phyloP scores from a whole-genome alignment of 37 sponge, comb jelly and placozoan species.

The Dysidea cf. avara region DNA sequence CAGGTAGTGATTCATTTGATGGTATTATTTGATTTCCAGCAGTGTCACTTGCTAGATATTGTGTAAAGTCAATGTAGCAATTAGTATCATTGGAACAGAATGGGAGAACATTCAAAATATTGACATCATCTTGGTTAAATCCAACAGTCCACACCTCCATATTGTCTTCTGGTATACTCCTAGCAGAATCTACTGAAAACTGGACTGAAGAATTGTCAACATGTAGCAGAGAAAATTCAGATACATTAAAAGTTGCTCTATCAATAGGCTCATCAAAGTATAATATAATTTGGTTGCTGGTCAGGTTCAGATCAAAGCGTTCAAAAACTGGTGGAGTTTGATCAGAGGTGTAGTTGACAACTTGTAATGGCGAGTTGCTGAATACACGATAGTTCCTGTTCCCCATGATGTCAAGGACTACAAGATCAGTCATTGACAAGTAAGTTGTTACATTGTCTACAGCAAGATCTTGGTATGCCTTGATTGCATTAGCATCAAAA shows the following conservation, averaged over 20 bases:
- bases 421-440: conserved; percentile 32
- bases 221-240: conserved; percentile 60
- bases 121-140: conserved; percentile 63
- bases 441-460: conserved; percentile 56
- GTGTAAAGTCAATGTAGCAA: conserved; percentile 75
- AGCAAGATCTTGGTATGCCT: conserved; percentile 68
- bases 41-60: conserved; percentile 45
- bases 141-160: conserved; percentile 44
- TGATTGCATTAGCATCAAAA: conserved; percentile 62
- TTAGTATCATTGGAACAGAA: conserved; percentile 39
- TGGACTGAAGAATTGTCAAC: conserved; percentile 27
- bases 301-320: conserved; percentile 68
- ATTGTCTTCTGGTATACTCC: conserved; percentile 9
- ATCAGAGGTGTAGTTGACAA: conserved; percentile 58
- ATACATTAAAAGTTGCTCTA: conserved; percentile 52
- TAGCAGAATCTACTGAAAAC: conserved; percentile 27
- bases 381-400: conserved; percentile 29
- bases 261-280: conserved; percentile 85
- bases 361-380: conserved; percentile 14
- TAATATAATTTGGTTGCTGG: conserved; percentile 56
- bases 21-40: conserved; percentile 39
- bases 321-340: conserved; percentile 44
- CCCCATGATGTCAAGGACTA: conserved; percentile 59
- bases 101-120: conserved; percentile 67
- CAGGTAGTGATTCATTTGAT: conserved; percentile 29